Percentiles rank a stretch among this genome's conserved stretches.
Conservation (phyloP, 2,797 vertebrate genomes). For the Enteromius afrohamiltoni region DNA sequence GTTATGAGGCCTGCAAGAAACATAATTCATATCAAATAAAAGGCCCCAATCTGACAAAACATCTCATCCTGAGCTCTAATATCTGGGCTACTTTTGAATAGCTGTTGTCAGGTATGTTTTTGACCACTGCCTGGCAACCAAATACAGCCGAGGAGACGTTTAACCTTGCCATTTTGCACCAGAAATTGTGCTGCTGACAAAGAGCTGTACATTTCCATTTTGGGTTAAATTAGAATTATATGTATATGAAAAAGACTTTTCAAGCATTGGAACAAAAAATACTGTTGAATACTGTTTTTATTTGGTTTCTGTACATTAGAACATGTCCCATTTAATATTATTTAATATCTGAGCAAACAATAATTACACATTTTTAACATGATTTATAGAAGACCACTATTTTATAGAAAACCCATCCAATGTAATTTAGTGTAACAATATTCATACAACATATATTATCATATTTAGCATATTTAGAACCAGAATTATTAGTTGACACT, state of each 20-base stretch:
- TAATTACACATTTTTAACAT: background rate
- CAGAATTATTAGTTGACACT: background rate
- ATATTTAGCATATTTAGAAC: background rate
- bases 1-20: background rate
- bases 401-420: background rate
- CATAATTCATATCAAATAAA: slow-evolving; percentile 34
- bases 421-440: background rate
- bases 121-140: slow-evolving; percentile 26
- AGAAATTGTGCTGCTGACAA: slow-evolving; percentile 19
- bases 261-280: background rate
- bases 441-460: background rate
- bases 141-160: background rate
- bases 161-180: slow-evolving; percentile 36
- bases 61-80: background rate
- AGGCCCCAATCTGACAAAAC: slow-evolving; percentile 1
- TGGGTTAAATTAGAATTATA: background rate
- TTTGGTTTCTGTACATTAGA: background rate
- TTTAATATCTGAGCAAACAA: background rate
- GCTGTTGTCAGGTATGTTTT: slow-evolving; percentile 12
- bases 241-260: background rate
- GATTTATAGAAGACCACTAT: background rate
- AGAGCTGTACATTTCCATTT: slow-evolving; percentile 24
- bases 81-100: background rate
- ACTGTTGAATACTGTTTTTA: background rate
- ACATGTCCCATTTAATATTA: background rate